Conservation (phyloP, 2,113 vertebrate genomes). For the Okapia johnstoni region DNA sequence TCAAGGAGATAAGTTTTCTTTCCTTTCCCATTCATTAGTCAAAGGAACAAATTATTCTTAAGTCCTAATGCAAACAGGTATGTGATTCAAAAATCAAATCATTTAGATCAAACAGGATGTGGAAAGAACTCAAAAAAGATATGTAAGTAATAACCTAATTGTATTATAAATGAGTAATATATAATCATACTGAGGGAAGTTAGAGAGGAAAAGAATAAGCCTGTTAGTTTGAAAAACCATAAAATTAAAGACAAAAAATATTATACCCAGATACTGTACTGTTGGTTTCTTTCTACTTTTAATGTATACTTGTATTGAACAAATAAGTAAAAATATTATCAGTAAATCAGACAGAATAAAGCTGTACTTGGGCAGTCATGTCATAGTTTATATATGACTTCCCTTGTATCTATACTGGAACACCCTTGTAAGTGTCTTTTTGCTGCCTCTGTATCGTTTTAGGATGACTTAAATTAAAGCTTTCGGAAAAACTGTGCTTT, state of each 20-base stretch:
- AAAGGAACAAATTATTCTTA: slow-evolving; percentile 23
- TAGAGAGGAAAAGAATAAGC: neutral
- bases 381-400: neutral
- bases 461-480: neutral
- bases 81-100: slow-evolving; percentile 7
- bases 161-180: neutral
- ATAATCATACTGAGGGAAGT: neutral
- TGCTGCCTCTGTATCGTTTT: neutral
- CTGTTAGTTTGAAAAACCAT: slow-evolving; percentile 16
- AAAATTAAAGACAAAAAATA: neutral
- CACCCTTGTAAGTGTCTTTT: neutral
- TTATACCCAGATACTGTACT: neutral
- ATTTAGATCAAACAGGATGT: neutral
- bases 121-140: neutral
- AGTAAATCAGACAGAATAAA: neutral
- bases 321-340: slow-evolving; percentile 1
- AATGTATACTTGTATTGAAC: slow-evolving; percentile 3
- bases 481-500: neutral
- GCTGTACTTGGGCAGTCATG: neutral
- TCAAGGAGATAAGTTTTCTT: slow-evolving; percentile 42
- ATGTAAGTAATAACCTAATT: neutral
- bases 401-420: neutral
- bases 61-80: slow-evolving; percentile 10
- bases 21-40: slow-evolving; percentile 12
- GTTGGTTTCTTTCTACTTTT: slow-evolving; percentile 22